Evolutionary conservation across 30 jellyfish, hydroid and myxozoan genomes (phyloP).

Genomic region (Phacellophora camtschatica): DNA sequence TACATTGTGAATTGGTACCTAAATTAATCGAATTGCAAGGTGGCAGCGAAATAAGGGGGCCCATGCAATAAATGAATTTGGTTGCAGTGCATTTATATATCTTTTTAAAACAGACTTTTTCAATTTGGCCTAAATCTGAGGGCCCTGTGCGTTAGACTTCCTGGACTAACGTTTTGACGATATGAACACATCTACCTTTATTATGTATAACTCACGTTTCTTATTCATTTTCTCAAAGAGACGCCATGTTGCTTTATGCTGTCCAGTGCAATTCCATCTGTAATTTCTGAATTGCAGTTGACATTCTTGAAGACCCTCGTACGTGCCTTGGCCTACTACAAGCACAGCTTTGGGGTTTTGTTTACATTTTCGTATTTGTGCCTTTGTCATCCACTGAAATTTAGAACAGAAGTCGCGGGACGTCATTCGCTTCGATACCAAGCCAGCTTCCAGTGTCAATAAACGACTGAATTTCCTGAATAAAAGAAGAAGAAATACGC

Average conservation of each 20-base stretch:
- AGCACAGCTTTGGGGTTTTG: slow-evolving; percentile 68
- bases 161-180: no score
- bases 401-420: slow-evolving; percentile 65
- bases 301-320: slow-evolving; percentile 77
- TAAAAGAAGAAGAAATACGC: neutral
- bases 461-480: slow-evolving; percentile 72
- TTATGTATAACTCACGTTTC: slow-evolving; percentile 81
- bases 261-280: slow-evolving; percentile 87
- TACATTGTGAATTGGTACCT: no score
- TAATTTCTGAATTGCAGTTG: slow-evolving; percentile 57
- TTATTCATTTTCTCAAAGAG: slow-evolving; percentile 80
- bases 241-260: slow-evolving; percentile 60
- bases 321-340: slow-evolving; percentile 74
- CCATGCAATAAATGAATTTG: no score
- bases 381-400: slow-evolving; percentile 68
- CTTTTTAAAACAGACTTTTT: no score
- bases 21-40: no score
- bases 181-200: no score
- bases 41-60: no score
- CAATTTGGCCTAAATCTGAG: no score
- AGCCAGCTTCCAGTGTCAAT: slow-evolving; percentile 60
- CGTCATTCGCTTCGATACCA: slow-evolving; percentile 48
- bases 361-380: slow-evolving; percentile 54
- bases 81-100: no score
- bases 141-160: no score